Conservation (phyloP, 2,888 invertebrate genomes). For the Polyploca ridens region DNA sequence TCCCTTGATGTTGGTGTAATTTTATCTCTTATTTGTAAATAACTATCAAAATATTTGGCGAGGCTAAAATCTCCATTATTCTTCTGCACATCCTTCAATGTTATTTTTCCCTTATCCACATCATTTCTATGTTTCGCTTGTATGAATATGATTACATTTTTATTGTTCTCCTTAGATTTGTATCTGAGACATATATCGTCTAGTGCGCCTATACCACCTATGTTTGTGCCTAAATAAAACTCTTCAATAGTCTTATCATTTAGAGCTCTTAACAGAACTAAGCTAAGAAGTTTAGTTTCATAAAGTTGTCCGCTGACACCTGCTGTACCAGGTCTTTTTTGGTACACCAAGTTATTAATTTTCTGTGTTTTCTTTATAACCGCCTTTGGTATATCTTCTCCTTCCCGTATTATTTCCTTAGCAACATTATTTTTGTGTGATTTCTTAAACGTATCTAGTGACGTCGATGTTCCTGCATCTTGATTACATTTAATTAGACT, state of each 20-base stretch:
- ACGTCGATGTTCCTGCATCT: not conserved
- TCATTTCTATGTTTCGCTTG: conserved; percentile 52
- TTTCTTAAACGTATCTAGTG: not conserved
- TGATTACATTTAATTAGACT: not conserved
- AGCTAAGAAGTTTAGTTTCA: conserved; percentile 16
- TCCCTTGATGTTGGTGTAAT: conserved; percentile 25
- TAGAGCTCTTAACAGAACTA: conserved; percentile 12
- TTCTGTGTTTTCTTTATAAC: not conserved
- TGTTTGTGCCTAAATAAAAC: conserved; percentile 20
- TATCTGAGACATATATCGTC: conserved; percentile 30
- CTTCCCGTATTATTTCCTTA: not conserved
- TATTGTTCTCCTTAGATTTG: conserved; percentile 24
- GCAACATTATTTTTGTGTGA: not conserved
- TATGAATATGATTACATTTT: conserved; percentile 39
- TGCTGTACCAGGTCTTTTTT: not conserved
- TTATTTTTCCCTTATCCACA: conserved; percentile 38
- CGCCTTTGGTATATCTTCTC: not conserved
- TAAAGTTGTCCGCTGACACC: conserved; percentile 18
- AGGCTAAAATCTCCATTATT: conserved; percentile 37
- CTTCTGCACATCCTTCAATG: conserved; percentile 37
- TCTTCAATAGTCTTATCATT: conserved; percentile 5
- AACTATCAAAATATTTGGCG: conserved; percentile 11
- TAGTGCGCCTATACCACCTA: conserved; percentile 15
- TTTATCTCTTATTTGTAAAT: conserved; percentile 10
- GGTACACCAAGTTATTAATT: not conserved